Percentiles rank a stretch among this genome's conserved stretches.
These are phyloP conservation scores for Mycetomoellerius zeteki DNA, from an alignment of 1,140 invertebrate genomes.

Conservation along the genomic window DNA sequence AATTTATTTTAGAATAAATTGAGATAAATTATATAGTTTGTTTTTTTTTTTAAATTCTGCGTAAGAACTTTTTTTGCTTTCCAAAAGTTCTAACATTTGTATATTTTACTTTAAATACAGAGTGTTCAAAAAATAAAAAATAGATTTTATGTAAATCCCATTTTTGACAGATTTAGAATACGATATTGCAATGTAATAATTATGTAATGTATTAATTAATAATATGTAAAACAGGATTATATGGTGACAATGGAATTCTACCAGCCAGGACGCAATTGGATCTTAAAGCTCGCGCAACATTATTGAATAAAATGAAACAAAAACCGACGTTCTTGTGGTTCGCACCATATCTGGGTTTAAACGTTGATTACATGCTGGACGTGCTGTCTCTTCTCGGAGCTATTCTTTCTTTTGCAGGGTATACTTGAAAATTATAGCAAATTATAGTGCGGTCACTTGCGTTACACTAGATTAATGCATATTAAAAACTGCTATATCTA, in stretches of 20 bases:
- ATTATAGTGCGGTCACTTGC: too few species aligned
- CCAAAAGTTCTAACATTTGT: too few species aligned
- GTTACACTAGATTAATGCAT: too few species aligned
- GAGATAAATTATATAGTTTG: background rate
- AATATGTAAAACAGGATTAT: constrained; percentile 88
- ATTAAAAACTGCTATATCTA: too few species aligned
- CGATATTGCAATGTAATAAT: background rate
- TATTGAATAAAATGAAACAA: constrained; percentile 88
- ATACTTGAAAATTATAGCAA: constrained; percentile 41
- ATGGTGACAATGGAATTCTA: constrained; percentile 93
- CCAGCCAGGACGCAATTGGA: constrained; percentile 90
- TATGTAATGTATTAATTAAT: constrained; percentile 40
- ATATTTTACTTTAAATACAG: too few species aligned
- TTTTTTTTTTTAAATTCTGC: too few species aligned
- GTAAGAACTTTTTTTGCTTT: too few species aligned
- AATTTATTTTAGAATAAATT: background rate
- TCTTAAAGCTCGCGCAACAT: constrained; percentile 83
- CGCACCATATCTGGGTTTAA: constrained; percentile 90
- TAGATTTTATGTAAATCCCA: background rate
- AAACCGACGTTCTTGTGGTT: constrained; percentile 92
- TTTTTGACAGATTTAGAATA: background rate
- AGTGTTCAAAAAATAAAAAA: too few species aligned
- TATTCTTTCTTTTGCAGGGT: constrained; percentile 90
- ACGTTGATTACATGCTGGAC: constrained; percentile 91
- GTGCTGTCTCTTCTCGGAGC: constrained; percentile 90